Evolutionary conservation across 2,888 invertebrate species (phyloP).

Genomic region (Pemphredon lugubris): DNA sequence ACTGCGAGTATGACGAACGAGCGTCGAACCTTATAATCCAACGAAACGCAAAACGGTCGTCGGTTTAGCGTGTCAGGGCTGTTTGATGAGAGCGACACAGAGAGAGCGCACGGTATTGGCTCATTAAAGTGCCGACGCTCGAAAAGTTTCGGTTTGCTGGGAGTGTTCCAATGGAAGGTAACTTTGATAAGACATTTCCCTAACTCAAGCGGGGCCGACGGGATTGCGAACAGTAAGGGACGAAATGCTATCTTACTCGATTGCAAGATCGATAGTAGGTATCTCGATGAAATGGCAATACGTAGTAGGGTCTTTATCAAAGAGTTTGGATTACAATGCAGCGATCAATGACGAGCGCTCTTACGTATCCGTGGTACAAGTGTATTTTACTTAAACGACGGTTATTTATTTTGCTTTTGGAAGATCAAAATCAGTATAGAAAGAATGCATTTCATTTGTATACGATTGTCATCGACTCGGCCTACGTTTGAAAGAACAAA

Average conservation of each 20-base stretch:
- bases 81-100: conserved; percentile 28
- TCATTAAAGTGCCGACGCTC: conserved; percentile 47
- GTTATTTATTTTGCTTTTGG: no score
- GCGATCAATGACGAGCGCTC: no score
- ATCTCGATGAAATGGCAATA: no score
- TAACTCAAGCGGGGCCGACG: conserved; percentile 11
- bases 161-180: conserved; percentile 31
- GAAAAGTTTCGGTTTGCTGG: conserved; percentile 29
- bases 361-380: no score
- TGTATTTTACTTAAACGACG: no score
- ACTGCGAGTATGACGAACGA: no score
- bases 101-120: conserved; percentile 36
- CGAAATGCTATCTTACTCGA: conserved; percentile 1
- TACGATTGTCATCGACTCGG: no score
- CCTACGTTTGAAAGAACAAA: not conserved
- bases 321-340: no score
- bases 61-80: conserved; percentile 20
- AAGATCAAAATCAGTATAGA: no score
- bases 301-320: no score
- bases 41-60: conserved; percentile 13
- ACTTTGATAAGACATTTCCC: conserved; percentile 42
- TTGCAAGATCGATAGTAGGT: not conserved
- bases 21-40: conserved; percentile 26
- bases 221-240: conserved; percentile 2
- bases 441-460: no score